Conservation (phyloP, 1,140 invertebrate species). For the Steinernema feltiae region DNA sequence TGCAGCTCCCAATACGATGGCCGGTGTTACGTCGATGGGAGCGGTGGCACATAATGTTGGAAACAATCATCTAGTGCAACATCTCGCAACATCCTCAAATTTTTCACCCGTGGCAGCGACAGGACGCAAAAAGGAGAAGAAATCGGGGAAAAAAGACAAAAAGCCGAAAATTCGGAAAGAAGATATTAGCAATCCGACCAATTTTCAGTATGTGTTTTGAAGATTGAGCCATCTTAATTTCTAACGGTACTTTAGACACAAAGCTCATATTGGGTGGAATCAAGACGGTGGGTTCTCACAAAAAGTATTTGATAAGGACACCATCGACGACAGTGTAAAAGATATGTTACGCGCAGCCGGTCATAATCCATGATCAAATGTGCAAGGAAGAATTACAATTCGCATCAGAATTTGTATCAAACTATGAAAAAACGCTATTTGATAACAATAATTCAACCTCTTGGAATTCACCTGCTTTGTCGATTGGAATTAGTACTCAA, state of each 20-base stretch:
- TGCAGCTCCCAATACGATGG: neutral
- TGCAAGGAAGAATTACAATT: conserved; percentile 39
- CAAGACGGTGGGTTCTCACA: conserved; percentile 43
- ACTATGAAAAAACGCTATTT: conserved; percentile 22
- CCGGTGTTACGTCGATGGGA: conserved; percentile 2
- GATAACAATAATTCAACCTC: neutral
- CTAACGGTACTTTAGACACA: conserved; percentile 36
- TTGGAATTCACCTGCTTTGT: neutral
- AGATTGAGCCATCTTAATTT: neutral
- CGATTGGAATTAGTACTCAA: neutral
- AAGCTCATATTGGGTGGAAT: conserved; percentile 45
- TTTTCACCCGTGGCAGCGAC: neutral
- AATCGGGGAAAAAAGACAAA: conserved; percentile 36
- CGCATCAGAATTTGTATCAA: conserved; percentile 40
- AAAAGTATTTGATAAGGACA: conserved; percentile 29
- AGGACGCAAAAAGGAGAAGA: neutral
- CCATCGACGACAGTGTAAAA: conserved; percentile 41
- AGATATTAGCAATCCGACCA: conserved; percentile 42
- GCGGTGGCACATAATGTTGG: neutral
- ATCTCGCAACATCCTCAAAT: neutral
- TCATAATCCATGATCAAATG: conserved; percentile 32
- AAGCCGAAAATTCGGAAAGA: conserved; percentile 41
- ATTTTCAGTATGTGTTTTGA: conserved; percentile 37
- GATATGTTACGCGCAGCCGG: conserved; percentile 39
- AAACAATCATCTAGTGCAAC: neutral